A percentile compares a stretch with the other conserved stretches of the same genome.
phyloP scores from a whole-genome alignment of 2,797 vertebrate genomes.

The Oryzias sinensis region DNA sequence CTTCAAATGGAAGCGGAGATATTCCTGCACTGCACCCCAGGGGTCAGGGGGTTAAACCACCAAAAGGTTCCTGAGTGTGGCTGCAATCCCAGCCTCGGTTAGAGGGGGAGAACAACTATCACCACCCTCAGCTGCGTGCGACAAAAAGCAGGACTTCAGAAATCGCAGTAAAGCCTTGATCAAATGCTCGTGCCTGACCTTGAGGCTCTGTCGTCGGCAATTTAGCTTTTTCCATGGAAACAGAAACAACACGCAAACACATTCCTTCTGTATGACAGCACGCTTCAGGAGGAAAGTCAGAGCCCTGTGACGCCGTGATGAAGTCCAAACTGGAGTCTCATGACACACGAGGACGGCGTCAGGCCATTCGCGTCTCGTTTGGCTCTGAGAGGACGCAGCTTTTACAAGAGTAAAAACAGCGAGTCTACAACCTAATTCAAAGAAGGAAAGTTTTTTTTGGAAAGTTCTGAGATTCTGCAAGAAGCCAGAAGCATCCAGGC shows the following conservation, averaged over 20 bases:
- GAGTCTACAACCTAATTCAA: background rate
- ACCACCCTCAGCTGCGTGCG: too few relatives aligned
- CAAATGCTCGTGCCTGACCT: constrained; percentile 46
- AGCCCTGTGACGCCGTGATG: constrained; percentile 20
- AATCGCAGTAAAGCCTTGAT: constrained; percentile 59
- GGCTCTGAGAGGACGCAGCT: constrained; percentile 20
- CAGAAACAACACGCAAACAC: constrained; percentile 30
- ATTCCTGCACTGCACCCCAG: too few relatives aligned
- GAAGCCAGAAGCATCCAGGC: too few relatives aligned
- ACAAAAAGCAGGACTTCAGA: constrained; percentile 20
- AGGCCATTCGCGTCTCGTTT: constrained; percentile 43
- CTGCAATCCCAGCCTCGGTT: too few relatives aligned
- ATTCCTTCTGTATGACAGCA: constrained; percentile 40
- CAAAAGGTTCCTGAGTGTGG: too few relatives aligned
- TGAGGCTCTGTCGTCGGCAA: constrained; percentile 32
- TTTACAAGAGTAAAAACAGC: constrained; percentile 6
- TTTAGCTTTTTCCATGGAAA: constrained; percentile 69
- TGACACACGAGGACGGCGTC: constrained; percentile 47
- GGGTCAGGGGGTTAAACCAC: too few relatives aligned
- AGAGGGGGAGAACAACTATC: too few relatives aligned
- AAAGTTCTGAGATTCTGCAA: constrained; percentile 4
- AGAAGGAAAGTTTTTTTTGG: background rate
- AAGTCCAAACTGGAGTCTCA: constrained; percentile 35
- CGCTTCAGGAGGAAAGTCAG: constrained; percentile 30
- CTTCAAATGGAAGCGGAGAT: too few relatives aligned